Percentiles rank a stretch among this genome's conserved stretches.
These are phyloP conservation scores for Coecobrya sp. DNA, from an alignment of 2,888 invertebrate genomes.

Conservation along the genomic window DNA sequence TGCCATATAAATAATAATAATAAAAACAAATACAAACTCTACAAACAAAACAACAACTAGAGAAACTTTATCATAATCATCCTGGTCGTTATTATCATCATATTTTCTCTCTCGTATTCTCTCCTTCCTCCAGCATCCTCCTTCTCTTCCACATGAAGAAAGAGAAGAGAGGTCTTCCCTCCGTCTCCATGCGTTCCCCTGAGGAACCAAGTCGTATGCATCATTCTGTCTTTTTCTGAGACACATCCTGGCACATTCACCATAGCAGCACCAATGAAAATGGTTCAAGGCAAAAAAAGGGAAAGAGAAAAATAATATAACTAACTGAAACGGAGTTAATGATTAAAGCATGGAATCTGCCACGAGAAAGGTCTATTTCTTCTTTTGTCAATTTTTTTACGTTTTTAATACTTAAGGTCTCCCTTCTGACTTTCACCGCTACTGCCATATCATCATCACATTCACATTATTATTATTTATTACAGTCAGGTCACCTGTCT, in stretches of 20 bases:
- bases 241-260: neutral
- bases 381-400: conserved; percentile 7
- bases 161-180: neutral
- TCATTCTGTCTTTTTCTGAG: conserved; percentile 24
- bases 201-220: conserved; percentile 31
- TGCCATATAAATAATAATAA: conserved; percentile 27
- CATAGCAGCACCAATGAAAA: no score
- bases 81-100: conserved; percentile 54
- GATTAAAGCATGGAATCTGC: neutral
- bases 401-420: conserved; percentile 22
- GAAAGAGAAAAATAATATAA: neutral
- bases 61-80: conserved; percentile 57
- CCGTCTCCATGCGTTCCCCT: neutral
- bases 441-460: neutral
- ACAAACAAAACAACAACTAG: conserved; percentile 49
- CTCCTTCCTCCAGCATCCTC: neutral
- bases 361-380: neutral
- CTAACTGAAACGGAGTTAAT: conserved; percentile 9
- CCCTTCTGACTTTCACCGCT: neutral
- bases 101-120: neutral
- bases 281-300: neutral
- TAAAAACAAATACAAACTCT: conserved; percentile 37
- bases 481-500: conserved; percentile 38
- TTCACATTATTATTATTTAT: conserved; percentile 30
- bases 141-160: conserved; percentile 2